Evolutionary conservation across 2,797 vertebrate genomes (phyloP), one percentile per base, ranked within the genome.

Genomic region (Uromys caudimaculatus): DNA sequence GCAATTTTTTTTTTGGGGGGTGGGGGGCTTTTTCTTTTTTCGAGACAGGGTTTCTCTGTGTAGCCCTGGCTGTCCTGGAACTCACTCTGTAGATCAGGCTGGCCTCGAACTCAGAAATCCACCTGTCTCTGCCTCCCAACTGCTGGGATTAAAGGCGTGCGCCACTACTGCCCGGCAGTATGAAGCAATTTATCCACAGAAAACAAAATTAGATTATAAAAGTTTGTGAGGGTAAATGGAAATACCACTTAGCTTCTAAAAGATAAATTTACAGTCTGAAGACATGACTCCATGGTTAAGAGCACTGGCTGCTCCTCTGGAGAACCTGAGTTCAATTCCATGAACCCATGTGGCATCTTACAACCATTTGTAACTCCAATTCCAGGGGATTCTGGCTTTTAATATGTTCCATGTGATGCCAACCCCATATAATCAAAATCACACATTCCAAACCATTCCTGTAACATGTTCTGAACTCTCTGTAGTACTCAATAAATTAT

Each of bases 401-500:
- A 85, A 67, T 56, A 90, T 83, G 38, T n/a, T 94, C 29, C 54
- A 35, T 86, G 16, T 41, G 41, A 56, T 12, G 71, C 19, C 79
- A 95, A 62, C 16, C 7, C 62, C 0, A 35, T 44, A 86, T 9
- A 50, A 38, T 81, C 92, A 90, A 96, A 91, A 88, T 44, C 85
- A 76, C 58, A 78, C 54, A 88, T 1, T 50, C 3, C 71, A 85
- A 90, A 94, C n/a, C 94, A 85, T 4, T 71, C 11, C 84, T 54
- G 35, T 29, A 89, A 58, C 69, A 87, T 7, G 32, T 76, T 95
- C 50, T 89, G 19, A 91, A 97, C 23, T 67, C 58, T 79, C 64
- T 76, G 23, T 47, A 60, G 79, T 71, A 24, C 64, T 87, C 89
- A 71, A 38, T 41, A 64, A 75, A 71, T 83, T 87, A 90, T 67